Evolutionary conservation across 2,113 vertebrate species (phyloP), one percentile per base, ranked within the genome.

Genomic region (Oryzias javanicus): DNA sequence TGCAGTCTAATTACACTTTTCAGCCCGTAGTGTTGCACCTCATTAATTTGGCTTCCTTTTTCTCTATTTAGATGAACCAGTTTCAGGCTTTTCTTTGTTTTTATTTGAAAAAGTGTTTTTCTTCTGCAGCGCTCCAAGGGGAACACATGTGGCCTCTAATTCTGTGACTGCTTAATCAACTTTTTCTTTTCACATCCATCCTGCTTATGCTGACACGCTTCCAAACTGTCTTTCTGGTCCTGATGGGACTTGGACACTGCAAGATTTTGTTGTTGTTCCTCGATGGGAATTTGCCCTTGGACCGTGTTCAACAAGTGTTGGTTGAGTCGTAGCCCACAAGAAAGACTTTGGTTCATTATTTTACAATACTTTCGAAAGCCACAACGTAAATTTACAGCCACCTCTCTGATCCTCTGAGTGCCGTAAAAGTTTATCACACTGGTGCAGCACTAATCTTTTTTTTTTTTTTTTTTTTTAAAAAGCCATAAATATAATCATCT

Each of bases 391-490:
- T 81, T 59, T 84, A 75, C 72, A 70, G 64, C 62, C 76, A 72
- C 44, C 58, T 68, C 52, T 67, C 60, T 60, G 74, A 72, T 74
- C 78, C 80, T 85, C 42, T 0, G 50, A 67, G 82, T 64, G 78
- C 67, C 72, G 22, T 85, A 78, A 57, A 60, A 48, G 69, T 48
- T 67, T 64, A 78, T 82, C 77, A 63, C 54, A 78, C 70, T 76
- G 52, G 18, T 67, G 65, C 48, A 3, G 17, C 45, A 18, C 74
- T 76, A 72, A 84, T 86, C 73, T 70, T 80, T 70, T 74, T 66
- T 82, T 82, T 79, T 84, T 82, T 86, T 71, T 70, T 80, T 70
- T 74, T 66, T 82, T 82, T 79, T 84, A 60, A 79, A 72, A 61
- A 75, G 72, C 75, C 67, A 76, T 79, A 74, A 87, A 84, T 79